These are phyloP conservation scores for Leiothrix lutea DNA, from an alignment of 2,113 vertebrate species.

Conservation along the genomic window DNA sequence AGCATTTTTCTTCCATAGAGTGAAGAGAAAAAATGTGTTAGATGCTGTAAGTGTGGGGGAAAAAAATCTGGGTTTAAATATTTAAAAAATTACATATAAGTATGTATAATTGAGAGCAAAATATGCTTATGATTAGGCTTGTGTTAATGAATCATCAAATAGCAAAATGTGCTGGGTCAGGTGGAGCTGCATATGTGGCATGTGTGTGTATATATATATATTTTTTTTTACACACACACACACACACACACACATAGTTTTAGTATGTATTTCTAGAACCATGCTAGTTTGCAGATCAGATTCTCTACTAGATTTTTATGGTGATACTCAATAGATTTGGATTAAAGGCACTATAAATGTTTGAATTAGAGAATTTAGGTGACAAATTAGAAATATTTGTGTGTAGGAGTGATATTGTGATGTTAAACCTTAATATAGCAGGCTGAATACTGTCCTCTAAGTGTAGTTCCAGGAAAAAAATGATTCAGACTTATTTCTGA, in stretches of 20 bases:
- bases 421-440: neutral
- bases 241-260: fast-evolving
- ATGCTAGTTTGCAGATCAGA: neutral
- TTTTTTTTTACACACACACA: no score
- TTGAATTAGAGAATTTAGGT: neutral
- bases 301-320: neutral
- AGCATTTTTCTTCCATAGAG: neutral
- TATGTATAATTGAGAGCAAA: neutral
- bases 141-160: neutral
- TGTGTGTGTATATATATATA: fast-evolving
- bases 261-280: neutral
- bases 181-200: neutral
- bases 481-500: neutral
- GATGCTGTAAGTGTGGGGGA: neutral
- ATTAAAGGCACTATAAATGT: neutral
- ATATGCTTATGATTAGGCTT: neutral
- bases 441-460: neutral
- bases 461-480: neutral
- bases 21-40: neutral
- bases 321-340: neutral
- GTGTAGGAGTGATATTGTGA: neutral
- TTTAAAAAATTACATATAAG: neutral
- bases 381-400: neutral
- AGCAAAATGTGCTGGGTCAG: neutral
- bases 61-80: neutral